Conservation (phyloP, 2,797 vertebrate genomes). For the Hydrocynus forskahlii region DNA sequence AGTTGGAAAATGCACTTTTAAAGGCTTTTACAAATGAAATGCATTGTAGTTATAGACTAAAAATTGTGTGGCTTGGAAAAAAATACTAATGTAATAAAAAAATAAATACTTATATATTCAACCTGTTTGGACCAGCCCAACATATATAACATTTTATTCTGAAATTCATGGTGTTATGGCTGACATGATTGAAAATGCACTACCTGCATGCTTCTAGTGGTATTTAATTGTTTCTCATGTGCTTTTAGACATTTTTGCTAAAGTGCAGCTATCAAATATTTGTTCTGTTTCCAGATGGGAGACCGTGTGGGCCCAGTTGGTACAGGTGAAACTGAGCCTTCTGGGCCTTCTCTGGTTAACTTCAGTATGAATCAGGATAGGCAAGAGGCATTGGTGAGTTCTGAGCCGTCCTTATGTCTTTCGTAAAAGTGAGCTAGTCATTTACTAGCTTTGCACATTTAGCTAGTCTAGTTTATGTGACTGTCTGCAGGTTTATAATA, state of each 20-base stretch:
- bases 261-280: background rate
- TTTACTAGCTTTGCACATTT: background rate
- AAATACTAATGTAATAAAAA: too few species aligned
- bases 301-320: conserved; percentile 81
- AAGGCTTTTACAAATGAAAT: too few species aligned
- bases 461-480: background rate
- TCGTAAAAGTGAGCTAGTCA: background rate
- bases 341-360: conserved; percentile 60
- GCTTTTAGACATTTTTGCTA: background rate
- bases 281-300: conserved; percentile 72
- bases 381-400: conserved; percentile 74
- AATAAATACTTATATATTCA: too few species aligned
- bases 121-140: too few species aligned
- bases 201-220: too few species aligned
- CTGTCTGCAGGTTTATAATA: background rate
- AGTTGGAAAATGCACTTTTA: too few species aligned
- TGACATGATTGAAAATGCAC: too few species aligned
- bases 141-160: too few species aligned
- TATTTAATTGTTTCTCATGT: background rate
- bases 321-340: conserved; percentile 72
- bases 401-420: background rate
- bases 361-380: conserved; percentile 69
- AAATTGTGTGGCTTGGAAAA: too few species aligned
- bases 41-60: too few species aligned
- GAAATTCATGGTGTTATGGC: too few species aligned